Evolutionary conservation across 2,888 invertebrate genomes (phyloP).

Genomic region (Tridacna gigas): DNA sequence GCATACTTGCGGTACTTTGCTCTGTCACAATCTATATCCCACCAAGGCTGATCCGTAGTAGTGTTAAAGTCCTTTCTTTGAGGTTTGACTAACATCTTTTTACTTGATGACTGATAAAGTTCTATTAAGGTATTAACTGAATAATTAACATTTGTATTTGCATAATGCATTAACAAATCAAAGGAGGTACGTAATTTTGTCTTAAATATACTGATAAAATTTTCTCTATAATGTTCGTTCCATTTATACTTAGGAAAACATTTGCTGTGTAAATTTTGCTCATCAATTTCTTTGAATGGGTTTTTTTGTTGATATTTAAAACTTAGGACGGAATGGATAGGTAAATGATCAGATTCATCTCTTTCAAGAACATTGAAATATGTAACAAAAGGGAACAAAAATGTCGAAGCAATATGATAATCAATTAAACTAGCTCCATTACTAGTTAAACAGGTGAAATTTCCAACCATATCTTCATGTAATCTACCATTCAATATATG

Average conservation of each 20-base stretch:
- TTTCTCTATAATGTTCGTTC: neutral
- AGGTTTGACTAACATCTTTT: neutral
- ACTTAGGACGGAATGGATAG: neutral
- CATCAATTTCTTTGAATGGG: neutral
- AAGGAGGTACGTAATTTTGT: neutral
- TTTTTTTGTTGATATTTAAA: neutral
- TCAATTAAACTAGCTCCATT: constrained; percentile 23
- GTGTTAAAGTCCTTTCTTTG: neutral
- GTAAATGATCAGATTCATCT: constrained; percentile 26
- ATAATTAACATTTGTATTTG: neutral
- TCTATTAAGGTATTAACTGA: neutral
- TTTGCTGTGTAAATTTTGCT: neutral
- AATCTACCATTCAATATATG: constrained; percentile 36
- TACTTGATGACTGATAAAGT: neutral
- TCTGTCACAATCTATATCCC: constrained; percentile 7
- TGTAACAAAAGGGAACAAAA: constrained; percentile 7
- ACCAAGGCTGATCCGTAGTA: neutral
- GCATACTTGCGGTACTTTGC: neutral
- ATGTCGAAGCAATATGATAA: constrained; percentile 7
- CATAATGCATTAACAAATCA: neutral
- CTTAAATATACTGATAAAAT: neutral
- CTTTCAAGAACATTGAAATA: constrained; percentile 14
- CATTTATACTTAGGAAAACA: neutral
- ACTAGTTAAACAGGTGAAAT: constrained; percentile 30
- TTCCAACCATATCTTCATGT: constrained; percentile 13